A percentile compares a stretch with the other conserved stretches of the same genome.
Evolutionary conservation across 2,888 invertebrate species (phyloP).

Genomic region (Apoda limacodes): DNA sequence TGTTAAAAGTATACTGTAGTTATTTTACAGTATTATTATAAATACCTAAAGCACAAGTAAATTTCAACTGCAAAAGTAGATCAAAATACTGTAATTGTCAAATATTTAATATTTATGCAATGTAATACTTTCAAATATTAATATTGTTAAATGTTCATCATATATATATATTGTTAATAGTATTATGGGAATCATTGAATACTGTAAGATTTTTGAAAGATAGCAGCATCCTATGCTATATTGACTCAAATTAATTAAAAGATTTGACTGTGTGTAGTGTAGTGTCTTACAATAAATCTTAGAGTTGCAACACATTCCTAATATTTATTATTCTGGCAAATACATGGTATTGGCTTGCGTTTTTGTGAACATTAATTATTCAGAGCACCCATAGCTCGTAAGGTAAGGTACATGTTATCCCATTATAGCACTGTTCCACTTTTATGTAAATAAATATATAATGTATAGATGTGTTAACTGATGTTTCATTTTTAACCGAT

Average conservation of each 20-base stretch:
- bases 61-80: too few relatives aligned
- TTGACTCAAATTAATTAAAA: slow-evolving; percentile 48
- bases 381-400: slow-evolving; percentile 45
- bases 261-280: slow-evolving; percentile 58
- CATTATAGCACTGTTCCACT: slow-evolving; percentile 65
- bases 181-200: slow-evolving; percentile 31
- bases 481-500: slow-evolving; percentile 48
- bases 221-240: slow-evolving; percentile 60
- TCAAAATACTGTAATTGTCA: slow-evolving; percentile 25
- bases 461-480: slow-evolving; percentile 64
- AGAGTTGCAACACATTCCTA: slow-evolving; percentile 34
- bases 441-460: slow-evolving; percentile 61
- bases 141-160: neutral
- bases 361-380: slow-evolving; percentile 23
- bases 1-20: neutral
- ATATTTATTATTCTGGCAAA: slow-evolving; percentile 43
- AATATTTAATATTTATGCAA: slow-evolving; percentile 28
- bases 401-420: slow-evolving; percentile 42
- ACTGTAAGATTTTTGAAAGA: slow-evolving; percentile 35
- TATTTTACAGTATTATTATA: neutral
- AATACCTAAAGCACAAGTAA: neutral
- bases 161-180: slow-evolving; percentile 10
- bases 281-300: slow-evolving; percentile 37
- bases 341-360: slow-evolving; percentile 45
- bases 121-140: slow-evolving; percentile 18